Conservation (phyloP, 2,113 vertebrate species). For the Ammospiza caudacuta region DNA sequence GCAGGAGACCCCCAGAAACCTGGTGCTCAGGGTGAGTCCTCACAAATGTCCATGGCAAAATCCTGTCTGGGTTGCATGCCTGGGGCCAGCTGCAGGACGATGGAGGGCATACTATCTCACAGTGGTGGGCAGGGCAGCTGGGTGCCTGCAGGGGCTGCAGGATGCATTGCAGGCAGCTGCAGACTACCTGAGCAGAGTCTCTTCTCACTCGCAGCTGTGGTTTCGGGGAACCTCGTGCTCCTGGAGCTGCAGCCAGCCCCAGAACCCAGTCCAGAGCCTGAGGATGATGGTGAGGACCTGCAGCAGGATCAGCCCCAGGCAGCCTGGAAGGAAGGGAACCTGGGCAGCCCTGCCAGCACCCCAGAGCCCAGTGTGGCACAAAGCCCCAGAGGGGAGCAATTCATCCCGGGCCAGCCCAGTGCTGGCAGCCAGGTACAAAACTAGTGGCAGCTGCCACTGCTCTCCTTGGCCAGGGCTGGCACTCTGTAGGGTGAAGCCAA, state of each 20-base stretch:
- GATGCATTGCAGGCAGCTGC: background rate
- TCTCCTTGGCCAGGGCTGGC: background rate
- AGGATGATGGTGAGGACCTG: background rate
- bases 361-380: background rate
- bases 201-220: slow-evolving; percentile 52
- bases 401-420: rapidly evolving
- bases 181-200: background rate
- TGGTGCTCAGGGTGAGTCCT: slow-evolving; percentile 12
- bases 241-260: slow-evolving; percentile 66
- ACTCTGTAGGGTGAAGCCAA: background rate
- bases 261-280: background rate
- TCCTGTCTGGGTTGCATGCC: rapidly evolving
- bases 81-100: rapidly evolving
- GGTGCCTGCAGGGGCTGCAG: background rate
- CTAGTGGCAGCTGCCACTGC: background rate
- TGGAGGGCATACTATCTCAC: background rate
- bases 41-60: background rate
- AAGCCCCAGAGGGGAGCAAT: background rate
- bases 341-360: rapidly evolving
- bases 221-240: slow-evolving; percentile 74
- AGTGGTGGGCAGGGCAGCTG: rapidly evolving
- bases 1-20: background rate
- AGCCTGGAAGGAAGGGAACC: background rate
- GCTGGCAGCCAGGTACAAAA: slow-evolving; percentile 15
- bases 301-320: background rate